phyloP scores from a whole-genome alignment of 2,797 vertebrate genomes.

The Knipowitschia caucasica region DNA sequence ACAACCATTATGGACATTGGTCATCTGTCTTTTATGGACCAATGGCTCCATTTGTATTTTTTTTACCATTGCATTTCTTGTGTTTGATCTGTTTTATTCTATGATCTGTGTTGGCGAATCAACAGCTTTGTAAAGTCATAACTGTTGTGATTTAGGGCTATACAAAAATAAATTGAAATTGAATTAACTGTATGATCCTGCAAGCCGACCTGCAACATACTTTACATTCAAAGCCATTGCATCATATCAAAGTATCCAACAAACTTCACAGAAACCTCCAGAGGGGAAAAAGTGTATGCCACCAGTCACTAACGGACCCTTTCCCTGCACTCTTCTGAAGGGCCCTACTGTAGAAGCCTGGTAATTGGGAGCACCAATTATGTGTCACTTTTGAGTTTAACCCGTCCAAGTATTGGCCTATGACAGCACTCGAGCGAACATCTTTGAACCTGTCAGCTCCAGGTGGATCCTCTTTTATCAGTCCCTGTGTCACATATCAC shows the following conservation, averaged over 20 bases:
- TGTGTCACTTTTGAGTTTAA: conserved; percentile 15
- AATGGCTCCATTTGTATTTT: too few relatives aligned
- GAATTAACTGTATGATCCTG: too few relatives aligned
- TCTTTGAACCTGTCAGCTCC: conserved; percentile 15
- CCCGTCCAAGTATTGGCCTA: conserved; percentile 2
- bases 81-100: too few relatives aligned
- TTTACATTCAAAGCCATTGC: background rate
- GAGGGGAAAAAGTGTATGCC: background rate
- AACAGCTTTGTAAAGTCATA: too few relatives aligned
- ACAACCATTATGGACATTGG: too few relatives aligned
- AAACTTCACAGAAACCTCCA: background rate
- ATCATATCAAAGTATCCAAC: background rate
- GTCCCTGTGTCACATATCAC: conserved; percentile 8
- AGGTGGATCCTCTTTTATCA: conserved; percentile 5
- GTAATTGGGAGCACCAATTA: conserved; percentile 14
- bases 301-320: background rate
- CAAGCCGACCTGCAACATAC: too few relatives aligned
- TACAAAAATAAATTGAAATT: too few relatives aligned
- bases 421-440: conserved; percentile 12
- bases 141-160: too few relatives aligned
- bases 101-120: too few relatives aligned
- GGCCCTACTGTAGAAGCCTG: conserved; percentile 1
- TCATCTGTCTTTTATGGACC: too few relatives aligned
- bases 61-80: too few relatives aligned
- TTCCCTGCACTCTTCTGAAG: conserved; percentile 1